Evolutionary conservation across 1,140 invertebrate genomes (phyloP).

Genomic region (Euwallacea similis): DNA sequence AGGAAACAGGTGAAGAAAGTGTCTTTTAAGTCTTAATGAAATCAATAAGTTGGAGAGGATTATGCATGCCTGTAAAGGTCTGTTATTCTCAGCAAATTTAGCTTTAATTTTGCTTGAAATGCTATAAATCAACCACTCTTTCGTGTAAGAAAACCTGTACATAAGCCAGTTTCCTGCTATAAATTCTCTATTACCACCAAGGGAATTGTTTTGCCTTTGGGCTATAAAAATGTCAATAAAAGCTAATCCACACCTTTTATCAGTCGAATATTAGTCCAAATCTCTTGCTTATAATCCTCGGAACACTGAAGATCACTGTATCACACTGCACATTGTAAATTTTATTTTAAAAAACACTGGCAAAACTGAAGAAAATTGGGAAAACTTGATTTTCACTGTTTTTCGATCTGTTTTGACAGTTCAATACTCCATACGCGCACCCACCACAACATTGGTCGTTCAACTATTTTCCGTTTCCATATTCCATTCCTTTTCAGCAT

Average conservation of each 20-base stretch:
- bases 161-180: too few species aligned
- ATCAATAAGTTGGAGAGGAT: too few species aligned
- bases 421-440: conserved; percentile 38
- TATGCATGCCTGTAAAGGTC: too few species aligned
- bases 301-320: conserved; percentile 26
- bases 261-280: conserved; percentile 20
- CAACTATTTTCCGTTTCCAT: conserved; percentile 17
- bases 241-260: conserved; percentile 34
- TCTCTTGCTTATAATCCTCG: conserved; percentile 6
- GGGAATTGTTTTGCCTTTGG: not conserved
- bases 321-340: conserved; percentile 29
- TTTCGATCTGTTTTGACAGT: conserved; percentile 38
- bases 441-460: conserved; percentile 40
- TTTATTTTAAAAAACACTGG: conserved; percentile 10
- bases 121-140: too few species aligned
- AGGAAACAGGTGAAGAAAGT: too few species aligned
- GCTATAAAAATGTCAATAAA: conserved; percentile 12
- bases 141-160: too few species aligned
- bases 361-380: conserved; percentile 9
- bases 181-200: too few species aligned
- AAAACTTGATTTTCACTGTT: conserved; percentile 17
- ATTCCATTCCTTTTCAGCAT: too few species aligned
- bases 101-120: too few species aligned
- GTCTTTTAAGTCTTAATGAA: too few species aligned
- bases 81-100: too few species aligned